These are phyloP conservation scores for Myotis pilosus DNA, from an alignment of 2,797 vertebrate species.

Conservation along the genomic window DNA sequence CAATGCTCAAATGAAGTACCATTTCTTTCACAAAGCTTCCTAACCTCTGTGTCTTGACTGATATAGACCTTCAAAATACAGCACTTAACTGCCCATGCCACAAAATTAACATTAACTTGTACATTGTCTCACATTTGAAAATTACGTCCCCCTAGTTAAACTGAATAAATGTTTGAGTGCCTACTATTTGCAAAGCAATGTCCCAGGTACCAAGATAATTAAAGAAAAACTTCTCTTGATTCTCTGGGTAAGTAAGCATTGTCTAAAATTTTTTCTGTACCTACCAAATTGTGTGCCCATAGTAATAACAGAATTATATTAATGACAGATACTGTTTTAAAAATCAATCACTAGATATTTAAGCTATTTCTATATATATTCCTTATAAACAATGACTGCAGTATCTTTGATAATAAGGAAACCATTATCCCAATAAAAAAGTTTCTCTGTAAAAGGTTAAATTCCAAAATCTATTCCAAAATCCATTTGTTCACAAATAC, in stretches of 20 bases:
- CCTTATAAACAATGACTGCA: not conserved
- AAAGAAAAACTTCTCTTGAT: not conserved
- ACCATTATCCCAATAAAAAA: not conserved
- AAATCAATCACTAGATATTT: not conserved
- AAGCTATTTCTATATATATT: constrained; percentile 13
- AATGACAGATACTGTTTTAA: not conserved
- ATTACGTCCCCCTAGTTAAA: not conserved
- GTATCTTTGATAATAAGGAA: constrained; percentile 15
- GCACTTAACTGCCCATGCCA: not conserved
- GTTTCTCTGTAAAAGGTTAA: constrained; percentile 12
- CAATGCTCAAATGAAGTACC: not conserved
- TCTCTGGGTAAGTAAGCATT: not conserved
- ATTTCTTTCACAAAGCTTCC: not conserved
- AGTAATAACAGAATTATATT: not conserved
- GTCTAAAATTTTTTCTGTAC: constrained; percentile 18
- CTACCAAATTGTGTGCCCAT: not conserved
- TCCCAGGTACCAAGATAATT: not conserved
- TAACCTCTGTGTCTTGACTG: not conserved
- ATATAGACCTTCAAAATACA: not conserved
- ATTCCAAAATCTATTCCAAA: constrained; percentile 22
- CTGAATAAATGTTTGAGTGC: not conserved
- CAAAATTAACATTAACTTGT: not conserved
- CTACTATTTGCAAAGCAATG: not conserved
- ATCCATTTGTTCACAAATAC: not conserved
- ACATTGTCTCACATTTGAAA: constrained; percentile 6